A percentile compares a stretch with the other conserved stretches of the same genome.
Conservation (phyloP, 2,797 vertebrate species). For the Mergus octosetaceus region DNA sequence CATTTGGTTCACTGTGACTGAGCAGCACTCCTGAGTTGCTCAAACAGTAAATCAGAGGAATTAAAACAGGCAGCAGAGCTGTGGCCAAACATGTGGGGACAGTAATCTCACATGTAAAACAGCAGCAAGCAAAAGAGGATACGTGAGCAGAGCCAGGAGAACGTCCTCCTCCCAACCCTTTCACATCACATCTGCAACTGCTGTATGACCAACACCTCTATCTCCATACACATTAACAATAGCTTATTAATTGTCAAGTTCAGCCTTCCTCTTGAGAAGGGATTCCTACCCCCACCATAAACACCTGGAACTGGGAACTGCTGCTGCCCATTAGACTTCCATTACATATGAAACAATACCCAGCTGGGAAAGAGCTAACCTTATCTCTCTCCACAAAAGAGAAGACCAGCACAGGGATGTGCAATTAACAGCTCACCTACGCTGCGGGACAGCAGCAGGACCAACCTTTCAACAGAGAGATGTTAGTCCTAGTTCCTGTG, state of each 20-base stretch:
- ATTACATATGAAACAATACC: not conserved
- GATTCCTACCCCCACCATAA: not conserved
- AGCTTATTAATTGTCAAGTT: not conserved
- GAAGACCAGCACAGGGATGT: accelerated
- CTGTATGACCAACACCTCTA: not conserved
- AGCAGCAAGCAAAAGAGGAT: not conserved
- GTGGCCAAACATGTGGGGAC: not conserved
- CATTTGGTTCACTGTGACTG: not conserved
- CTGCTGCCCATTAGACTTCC: not conserved
- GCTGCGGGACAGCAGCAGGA: not conserved
- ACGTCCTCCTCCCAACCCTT: not conserved
- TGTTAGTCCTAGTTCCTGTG: not conserved
- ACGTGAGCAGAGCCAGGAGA: not conserved
- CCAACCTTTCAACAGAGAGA: not conserved
- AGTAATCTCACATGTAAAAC: not conserved
- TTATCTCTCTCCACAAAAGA: not conserved
- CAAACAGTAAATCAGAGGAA: not conserved
- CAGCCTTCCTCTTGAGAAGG: not conserved
- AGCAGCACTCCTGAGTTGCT: not conserved
- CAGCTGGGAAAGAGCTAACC: not conserved
- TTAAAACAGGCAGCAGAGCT: not conserved
- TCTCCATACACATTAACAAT: not conserved
- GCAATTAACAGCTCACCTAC: not conserved
- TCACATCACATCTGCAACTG: not conserved
- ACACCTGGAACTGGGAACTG: not conserved